Conservation (phyloP, 2,888 invertebrate species). For the Drosophila hamatofila region DNA sequence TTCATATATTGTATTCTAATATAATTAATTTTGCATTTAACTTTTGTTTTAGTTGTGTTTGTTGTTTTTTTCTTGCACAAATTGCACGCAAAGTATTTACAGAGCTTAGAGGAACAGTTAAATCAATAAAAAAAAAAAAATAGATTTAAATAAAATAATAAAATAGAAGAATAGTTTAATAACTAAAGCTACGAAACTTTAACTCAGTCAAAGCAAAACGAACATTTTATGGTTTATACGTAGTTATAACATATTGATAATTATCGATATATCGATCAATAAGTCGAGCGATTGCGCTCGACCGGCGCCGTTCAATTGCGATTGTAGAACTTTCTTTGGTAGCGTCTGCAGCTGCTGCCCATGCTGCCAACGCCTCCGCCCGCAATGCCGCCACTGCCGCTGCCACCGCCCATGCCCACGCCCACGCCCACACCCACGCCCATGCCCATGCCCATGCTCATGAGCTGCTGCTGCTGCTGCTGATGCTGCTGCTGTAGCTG, state of each 20-base stretch:
- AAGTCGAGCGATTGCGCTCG: not conserved
- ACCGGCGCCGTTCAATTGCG: conserved; percentile 63
- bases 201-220: conserved; percentile 79
- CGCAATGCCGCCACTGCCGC: conserved; percentile 30
- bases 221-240: conserved; percentile 60
- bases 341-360: conserved; percentile 82
- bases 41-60: not conserved
- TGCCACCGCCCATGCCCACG: conserved; percentile 32
- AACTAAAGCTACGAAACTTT: conserved; percentile 58
- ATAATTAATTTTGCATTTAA: conserved; percentile 12
- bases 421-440: conserved; percentile 57
- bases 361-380: conserved; percentile 77
- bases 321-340: conserved; percentile 85
- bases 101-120: conserved; percentile 32
- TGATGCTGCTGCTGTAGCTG: conserved; percentile 46
- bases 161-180: conserved; percentile 37
- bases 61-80: conserved; percentile 24
- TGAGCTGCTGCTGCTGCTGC: conserved; percentile 41
- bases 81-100: conserved; percentile 67
- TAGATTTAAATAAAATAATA: conserved; percentile 18
- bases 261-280: conserved; percentile 30
- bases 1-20: conserved; percentile 22
- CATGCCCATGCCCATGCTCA: conserved; percentile 62
- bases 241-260: conserved; percentile 19
- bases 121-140: conserved; percentile 19